Evolutionary conservation across 2,113 vertebrate genomes (phyloP).

Genomic region (Ciconia maguari): DNA sequence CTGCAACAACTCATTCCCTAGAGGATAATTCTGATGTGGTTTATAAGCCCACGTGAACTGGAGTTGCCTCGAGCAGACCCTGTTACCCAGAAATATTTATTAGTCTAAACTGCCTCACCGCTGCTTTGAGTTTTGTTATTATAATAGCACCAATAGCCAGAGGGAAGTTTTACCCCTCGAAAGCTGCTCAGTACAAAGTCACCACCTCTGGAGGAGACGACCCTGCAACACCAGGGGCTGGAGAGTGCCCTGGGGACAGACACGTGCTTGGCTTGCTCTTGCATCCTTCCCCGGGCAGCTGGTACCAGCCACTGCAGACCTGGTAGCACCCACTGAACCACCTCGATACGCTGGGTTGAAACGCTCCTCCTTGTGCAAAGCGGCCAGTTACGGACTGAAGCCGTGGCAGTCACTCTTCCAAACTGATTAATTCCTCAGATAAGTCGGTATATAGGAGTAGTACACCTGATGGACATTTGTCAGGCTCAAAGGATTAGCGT

Average conservation of each 20-base stretch:
- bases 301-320: too few relatives aligned
- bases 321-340: background rate
- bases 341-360: rapidly evolving
- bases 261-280: rapidly evolving
- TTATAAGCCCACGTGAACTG: background rate
- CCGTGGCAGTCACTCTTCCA: background rate
- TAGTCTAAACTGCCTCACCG: background rate
- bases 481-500: background rate
- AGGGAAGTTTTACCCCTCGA: background rate
- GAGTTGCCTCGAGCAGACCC: background rate
- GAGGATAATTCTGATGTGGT: background rate
- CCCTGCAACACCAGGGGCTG: background rate
- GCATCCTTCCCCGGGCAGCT: background rate
- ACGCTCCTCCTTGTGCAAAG: background rate
- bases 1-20: background rate
- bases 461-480: background rate
- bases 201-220: background rate
- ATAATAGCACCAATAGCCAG: background rate
- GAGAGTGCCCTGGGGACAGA: rapidly evolving
- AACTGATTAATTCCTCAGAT: background rate
- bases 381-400: background rate
- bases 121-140: background rate
- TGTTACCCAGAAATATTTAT: background rate
- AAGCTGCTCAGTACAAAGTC: background rate
- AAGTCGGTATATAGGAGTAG: background rate